Evolutionary conservation across 2,888 invertebrate genomes (phyloP).

Genomic region (Sarcophaga rosellei): DNA sequence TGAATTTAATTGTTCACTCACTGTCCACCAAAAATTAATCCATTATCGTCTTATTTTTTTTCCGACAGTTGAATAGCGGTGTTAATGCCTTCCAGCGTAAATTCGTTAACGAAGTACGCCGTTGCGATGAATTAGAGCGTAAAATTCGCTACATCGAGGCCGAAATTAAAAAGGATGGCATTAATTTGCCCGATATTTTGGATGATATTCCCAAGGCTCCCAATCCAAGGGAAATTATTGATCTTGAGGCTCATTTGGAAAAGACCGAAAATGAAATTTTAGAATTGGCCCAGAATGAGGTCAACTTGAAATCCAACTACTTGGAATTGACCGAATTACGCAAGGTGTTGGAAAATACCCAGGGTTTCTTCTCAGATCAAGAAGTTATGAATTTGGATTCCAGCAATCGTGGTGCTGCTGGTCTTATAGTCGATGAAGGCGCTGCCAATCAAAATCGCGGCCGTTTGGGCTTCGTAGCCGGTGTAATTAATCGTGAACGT

Average conservation of each 20-base stretch:
- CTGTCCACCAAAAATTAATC: not conserved
- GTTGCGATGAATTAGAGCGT: slow-evolving; percentile 93
- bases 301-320: slow-evolving; percentile 95
- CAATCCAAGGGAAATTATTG: slow-evolving; percentile 90
- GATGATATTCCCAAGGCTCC: slow-evolving; percentile 88
- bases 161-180: slow-evolving; percentile 90
- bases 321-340: slow-evolving; percentile 95
- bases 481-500: slow-evolving; percentile 91
- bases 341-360: slow-evolving; percentile 96
- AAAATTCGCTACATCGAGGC: slow-evolving; percentile 90
- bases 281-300: slow-evolving; percentile 96
- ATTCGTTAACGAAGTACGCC: slow-evolving; percentile 91
- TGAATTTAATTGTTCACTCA: not conserved
- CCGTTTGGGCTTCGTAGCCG: slow-evolving; percentile 88
- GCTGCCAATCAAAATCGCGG: slow-evolving; percentile 80
- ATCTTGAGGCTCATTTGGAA: slow-evolving; percentile 93
- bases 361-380: slow-evolving; percentile 82
- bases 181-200: slow-evolving; percentile 87
- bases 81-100: slow-evolving; percentile 93
- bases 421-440: slow-evolving; percentile 79
- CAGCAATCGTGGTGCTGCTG: slow-evolving; percentile 88
- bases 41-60: not conserved
- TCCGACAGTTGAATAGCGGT: slow-evolving; percentile 86
- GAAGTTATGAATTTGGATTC: slow-evolving; percentile 80
- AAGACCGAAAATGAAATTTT: slow-evolving; percentile 97